Evolutionary conservation across 1,140 invertebrate genomes (phyloP).

Genomic region (Leptopilina clavipes): DNA sequence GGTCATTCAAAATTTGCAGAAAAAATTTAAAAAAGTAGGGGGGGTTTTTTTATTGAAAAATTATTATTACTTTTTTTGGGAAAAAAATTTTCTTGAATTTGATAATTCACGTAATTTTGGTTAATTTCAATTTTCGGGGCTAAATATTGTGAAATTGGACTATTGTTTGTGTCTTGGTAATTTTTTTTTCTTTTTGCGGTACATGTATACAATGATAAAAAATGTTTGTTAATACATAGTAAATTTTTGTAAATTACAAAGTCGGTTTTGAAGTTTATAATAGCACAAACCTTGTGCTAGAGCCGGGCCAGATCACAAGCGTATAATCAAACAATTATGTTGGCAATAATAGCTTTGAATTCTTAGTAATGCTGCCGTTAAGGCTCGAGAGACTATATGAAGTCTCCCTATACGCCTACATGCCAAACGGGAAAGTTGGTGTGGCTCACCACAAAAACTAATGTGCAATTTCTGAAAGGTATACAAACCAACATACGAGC

Average conservation of each 20-base stretch:
- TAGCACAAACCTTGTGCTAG: conserved; percentile 1
- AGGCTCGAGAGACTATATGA: not conserved
- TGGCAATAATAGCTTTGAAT: conserved; percentile 42
- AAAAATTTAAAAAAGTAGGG: too few relatives aligned
- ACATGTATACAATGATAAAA: not conserved
- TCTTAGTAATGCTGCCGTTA: conserved; percentile 42
- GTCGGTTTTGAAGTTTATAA: conserved; percentile 25
- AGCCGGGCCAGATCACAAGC: conserved; percentile 24
- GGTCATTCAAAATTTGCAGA: too few relatives aligned
- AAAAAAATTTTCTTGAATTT: too few relatives aligned
- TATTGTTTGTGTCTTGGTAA: not conserved
- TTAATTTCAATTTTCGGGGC: not conserved
- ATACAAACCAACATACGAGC: not conserved
- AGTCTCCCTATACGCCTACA: conserved; percentile 9
- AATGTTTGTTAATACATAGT: conserved; percentile 1
- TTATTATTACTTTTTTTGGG: too few relatives aligned
- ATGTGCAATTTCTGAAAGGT: conserved; percentile 37
- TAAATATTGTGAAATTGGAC: not conserved
- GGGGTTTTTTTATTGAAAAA: too few relatives aligned
- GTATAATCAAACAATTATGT: conserved; percentile 44
- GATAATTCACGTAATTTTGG: too few relatives aligned
- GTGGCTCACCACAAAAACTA: conserved; percentile 33
- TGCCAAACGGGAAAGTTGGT: conserved; percentile 29
- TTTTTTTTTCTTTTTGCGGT: not conserved
- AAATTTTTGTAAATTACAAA: conserved; percentile 19